A percentile compares a stretch with the other conserved stretches of the same genome.
These are phyloP conservation scores for Amphiprion percula DNA, from an alignment of 2,113 vertebrate species.

Conservation along the genomic window DNA sequence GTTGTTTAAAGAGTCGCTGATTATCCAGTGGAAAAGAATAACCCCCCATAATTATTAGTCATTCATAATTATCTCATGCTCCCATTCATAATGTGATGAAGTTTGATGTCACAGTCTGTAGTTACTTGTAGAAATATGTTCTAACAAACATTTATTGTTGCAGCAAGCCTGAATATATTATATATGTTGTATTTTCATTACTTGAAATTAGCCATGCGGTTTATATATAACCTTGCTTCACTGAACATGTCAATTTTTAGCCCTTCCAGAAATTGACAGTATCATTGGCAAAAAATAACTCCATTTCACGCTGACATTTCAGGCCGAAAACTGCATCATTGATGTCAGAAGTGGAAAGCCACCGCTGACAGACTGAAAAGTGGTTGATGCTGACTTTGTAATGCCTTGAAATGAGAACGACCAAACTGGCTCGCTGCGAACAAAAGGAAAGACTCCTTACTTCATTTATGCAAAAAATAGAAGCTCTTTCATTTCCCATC, in stretches of 20 bases:
- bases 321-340: constrained; percentile 11
- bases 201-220: too few relatives aligned
- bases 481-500: neutral
- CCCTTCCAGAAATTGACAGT: too few relatives aligned
- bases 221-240: too few relatives aligned
- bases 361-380: constrained; percentile 1
- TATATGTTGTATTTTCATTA: neutral
- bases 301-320: constrained; percentile 38
- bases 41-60: too few relatives aligned
- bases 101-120: neutral
- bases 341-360: neutral
- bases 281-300: neutral
- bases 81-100: neutral
- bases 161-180: neutral
- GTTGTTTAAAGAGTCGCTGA: neutral
- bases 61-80: neutral
- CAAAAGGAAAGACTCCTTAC: neutral
- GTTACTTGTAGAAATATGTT: neutral
- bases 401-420: neutral
- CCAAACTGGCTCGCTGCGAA: neutral
- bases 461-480: neutral
- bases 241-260: too few relatives aligned
- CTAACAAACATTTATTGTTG: neutral
- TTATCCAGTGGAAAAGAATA: neutral
- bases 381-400: too few relatives aligned